Conservation (phyloP, 1,140 invertebrate genomes). For the Metopolophium dirhodum region DNA sequence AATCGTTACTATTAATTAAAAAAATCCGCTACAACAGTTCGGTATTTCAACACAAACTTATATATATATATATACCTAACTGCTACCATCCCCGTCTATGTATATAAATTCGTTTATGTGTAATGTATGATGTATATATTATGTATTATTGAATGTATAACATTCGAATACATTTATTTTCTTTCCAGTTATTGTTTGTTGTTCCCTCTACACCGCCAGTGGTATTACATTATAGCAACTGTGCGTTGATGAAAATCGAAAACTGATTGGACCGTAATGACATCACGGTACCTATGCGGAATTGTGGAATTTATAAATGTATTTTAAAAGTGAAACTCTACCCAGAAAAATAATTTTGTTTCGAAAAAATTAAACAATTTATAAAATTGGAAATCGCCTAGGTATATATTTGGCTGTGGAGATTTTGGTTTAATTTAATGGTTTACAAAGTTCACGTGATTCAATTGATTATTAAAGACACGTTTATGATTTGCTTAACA, state of each 20-base stretch:
- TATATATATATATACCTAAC: neutral
- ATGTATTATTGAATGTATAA: neutral
- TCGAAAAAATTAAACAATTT: too few species aligned
- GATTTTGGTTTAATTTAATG: slow-evolving; percentile 20
- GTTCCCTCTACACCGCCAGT: neutral
- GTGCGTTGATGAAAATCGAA: neutral
- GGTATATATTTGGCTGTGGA: neutral
- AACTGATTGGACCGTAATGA: slow-evolving; percentile 17
- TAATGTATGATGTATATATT: slow-evolving; percentile 1
- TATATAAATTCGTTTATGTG: neutral
- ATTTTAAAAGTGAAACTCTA: neutral
- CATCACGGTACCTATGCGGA: neutral
- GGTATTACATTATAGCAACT: neutral
- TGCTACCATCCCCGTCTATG: neutral
- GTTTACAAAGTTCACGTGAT: neutral
- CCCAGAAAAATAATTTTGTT: too few species aligned
- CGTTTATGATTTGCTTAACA: neutral
- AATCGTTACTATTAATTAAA: slow-evolving; percentile 52
- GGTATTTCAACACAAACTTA: neutral
- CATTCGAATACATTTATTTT: neutral
- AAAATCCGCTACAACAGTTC: slow-evolving; percentile 41
- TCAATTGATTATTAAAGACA: neutral
- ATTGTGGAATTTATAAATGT: neutral
- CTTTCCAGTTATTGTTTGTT: neutral
- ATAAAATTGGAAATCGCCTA: neutral